These are phyloP conservation scores for Myiozetetes cayanensis DNA, from an alignment of 2,113 vertebrate genomes.

Conservation along the genomic window DNA sequence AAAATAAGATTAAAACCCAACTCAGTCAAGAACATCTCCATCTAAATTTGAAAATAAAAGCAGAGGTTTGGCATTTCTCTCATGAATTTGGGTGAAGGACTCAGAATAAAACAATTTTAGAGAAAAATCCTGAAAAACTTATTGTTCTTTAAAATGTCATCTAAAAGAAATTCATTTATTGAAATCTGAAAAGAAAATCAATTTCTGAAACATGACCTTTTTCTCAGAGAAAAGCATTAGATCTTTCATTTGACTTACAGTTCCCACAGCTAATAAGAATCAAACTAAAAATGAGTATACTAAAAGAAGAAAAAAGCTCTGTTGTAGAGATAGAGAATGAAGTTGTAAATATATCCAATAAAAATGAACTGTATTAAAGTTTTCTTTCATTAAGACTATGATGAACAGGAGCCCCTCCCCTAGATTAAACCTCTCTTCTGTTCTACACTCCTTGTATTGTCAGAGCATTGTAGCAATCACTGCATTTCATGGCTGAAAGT, in stretches of 20 bases:
- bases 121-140: neutral
- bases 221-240: neutral
- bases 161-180: neutral
- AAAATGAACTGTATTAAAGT: neutral
- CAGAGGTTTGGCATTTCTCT: neutral
- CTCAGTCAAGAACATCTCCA: neutral
- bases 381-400: neutral
- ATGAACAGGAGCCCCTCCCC: neutral
- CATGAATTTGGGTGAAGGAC: neutral
- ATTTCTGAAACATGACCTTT: neutral
- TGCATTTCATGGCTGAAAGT: neutral
- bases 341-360: neutral
- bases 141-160: neutral
- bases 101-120: fast-evolving
- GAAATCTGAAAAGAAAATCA: neutral
- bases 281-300: neutral
- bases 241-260: neutral
- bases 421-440: neutral
- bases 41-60: neutral
- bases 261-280: neutral
- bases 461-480: neutral
- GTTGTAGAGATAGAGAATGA: neutral
- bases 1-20: neutral
- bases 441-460: neutral
- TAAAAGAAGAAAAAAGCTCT: neutral